These are phyloP conservation scores for Vidua chalybeata DNA, from an alignment of 2,113 vertebrate species.

Conservation along the genomic window DNA sequence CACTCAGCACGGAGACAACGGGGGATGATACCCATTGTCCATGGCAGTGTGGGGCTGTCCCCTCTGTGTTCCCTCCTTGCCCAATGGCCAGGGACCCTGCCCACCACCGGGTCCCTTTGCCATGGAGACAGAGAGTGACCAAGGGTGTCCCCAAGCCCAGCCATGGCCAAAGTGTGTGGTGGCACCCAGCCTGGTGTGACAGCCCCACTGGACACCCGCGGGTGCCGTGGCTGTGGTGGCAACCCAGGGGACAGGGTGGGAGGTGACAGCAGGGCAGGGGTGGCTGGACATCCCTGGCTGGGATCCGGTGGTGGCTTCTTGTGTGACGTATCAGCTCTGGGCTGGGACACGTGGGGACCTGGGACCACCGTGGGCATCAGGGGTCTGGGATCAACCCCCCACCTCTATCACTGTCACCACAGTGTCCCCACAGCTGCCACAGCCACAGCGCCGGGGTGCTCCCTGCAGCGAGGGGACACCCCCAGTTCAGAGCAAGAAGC, in stretches of 20 bases:
- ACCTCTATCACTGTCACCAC: not conserved
- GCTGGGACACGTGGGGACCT: not conserved
- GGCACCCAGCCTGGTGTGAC: not conserved
- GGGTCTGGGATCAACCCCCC: not conserved
- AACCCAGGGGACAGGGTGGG: not conserved
- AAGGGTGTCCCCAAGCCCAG: not conserved
- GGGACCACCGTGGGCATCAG: not conserved
- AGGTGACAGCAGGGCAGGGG: not conserved
- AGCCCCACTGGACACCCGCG: not conserved
- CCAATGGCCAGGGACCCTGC: not conserved
- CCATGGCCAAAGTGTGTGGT: rapidly evolving
- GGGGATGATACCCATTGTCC: not conserved
- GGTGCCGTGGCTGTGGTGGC: not conserved
- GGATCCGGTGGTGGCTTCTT: not conserved
- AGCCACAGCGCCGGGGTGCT: not conserved
- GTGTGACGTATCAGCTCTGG: rapidly evolving
- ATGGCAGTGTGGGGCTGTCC: rapidly evolving
- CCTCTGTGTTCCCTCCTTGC: not conserved
- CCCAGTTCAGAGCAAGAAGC: not conserved
- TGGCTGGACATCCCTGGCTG: not conserved
- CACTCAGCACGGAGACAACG: not conserved
- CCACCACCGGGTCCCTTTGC: rapidly evolving
- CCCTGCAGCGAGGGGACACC: rapidly evolving
- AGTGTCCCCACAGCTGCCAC: not conserved
- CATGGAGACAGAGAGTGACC: not conserved